Evolutionary conservation across 2,113 vertebrate species (phyloP).

Genomic region (Danio rerio): GRCz12tu NC_133180.1:27569501-27570000

Average conservation of each 20-base stretch:
- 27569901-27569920: too few relatives aligned
- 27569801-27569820: constrained; percentile 16
- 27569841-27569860: neutral
- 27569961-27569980: too few relatives aligned
- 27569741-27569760: constrained; percentile 25
- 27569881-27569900: too few relatives aligned
- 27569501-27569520: neutral
- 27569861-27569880: too few relatives aligned
- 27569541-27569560: neutral
- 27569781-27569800: constrained; percentile 56
- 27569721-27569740: neutral
- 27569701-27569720: neutral
- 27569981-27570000: too few relatives aligned
- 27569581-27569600: constrained; percentile 8
- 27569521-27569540: neutral
- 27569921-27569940: too few relatives aligned
- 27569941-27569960: too few relatives aligned
- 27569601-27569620: neutral
- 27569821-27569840: neutral
- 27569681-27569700: neutral
- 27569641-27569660: neutral
- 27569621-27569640: neutral
- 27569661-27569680: neutral
- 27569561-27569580: neutral
- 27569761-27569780: constrained; percentile 61